Evolutionary conservation across 2,797 vertebrate genomes (phyloP), one percentile per base, ranked within the genome.

Genomic region (Spinibarbus caldwelli): DNA sequence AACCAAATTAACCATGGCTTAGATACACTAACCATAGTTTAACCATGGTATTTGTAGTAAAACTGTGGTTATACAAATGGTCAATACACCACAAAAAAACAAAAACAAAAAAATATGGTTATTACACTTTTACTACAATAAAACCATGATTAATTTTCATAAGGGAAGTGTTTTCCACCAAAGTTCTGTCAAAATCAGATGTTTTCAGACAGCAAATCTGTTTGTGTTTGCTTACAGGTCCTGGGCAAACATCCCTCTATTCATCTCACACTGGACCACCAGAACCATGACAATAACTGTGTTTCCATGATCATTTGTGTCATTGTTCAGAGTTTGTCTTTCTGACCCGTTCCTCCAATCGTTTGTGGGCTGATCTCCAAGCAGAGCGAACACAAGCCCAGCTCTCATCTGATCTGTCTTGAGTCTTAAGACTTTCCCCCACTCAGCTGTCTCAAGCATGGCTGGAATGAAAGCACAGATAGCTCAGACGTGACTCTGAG

Each of bases 381-480:
- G 15, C 64, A 0, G 34, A n/a, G 47, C 14, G 41, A 45, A 17
- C 66, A 38, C 10, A 26, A 23, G 34, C 12, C 29, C 31, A 52
- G 34, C 62, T 15, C 67, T 47, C 21, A 38, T 29, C 70, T 43
- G 81, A 59, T 43, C 43, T 29, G 66, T 70, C 43, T 78, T 9
- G 34, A 43, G 15, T 54, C 45, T 34, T 36, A 36, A 59, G 54
- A 43, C 78, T 72, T 72, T 26, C 67, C 12, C 45, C 49, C 15
- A 7, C 34, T 54, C 80, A 82, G 85, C 85, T 86, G 80, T 86
- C 79, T 86, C 45, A 78, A 26, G 64, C 41, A 82, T 41, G 79
- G 34, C 62, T 59, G 72, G 72, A 67, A 86, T 77, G 62, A 54
- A 64, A 76, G 36, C 80, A 78, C 80, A 49, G 73, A 82, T 57